Evolutionary conservation across 2,797 vertebrate species (phyloP), one percentile per base, ranked within the genome.

Genomic region (Amblyraja radiata): DNA sequence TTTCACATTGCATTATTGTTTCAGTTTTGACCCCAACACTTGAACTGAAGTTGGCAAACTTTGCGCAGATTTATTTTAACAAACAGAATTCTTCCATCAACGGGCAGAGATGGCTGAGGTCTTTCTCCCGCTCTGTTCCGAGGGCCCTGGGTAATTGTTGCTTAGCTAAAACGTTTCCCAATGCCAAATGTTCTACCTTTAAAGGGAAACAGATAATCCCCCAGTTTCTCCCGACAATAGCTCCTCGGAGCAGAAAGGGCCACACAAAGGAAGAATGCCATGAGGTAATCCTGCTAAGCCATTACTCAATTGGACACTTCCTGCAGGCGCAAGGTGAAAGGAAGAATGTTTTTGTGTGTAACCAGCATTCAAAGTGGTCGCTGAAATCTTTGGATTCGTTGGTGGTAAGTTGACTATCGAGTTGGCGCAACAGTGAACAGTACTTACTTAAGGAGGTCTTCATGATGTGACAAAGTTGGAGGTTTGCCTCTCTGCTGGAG

Each of bases 321-420:
- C 84, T 68, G 84, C 61, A 68, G 36, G 68, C 32, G 63, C 84
- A 88, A 46, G 61, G 84, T 88, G 84, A 88, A 88, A 88, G 36
- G 84, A 36, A 88, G 61, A 18, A 65, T 46, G 61, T 88, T 46
- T 46, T 88, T 88, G 84, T 23, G 14, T 68, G 84, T 21, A 88
- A 88, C 36, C 84, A 68, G 61, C n/a, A 88, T 88, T 88, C 84
- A 88, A 46, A 88, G 63, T 68, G 84, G n/a, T 88, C 63, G 36
- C 84, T 18, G n/a, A 88, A 18, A 18, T n/a, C 61, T 65, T n/a
- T 21, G 84, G 84, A 36, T 68, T 88, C n/a, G 8, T 88, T 68
- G 65, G 84, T 88, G 84, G 58, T 68, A 16, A 68, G 28, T 88
- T 88, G 84, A 88, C 84, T 63, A 88, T 32, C n/a, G 32, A 68